Base-by-base conservation (phyloP, 2,113 vertebrate species). In the Dromaius novaehollandiae region DNA sequence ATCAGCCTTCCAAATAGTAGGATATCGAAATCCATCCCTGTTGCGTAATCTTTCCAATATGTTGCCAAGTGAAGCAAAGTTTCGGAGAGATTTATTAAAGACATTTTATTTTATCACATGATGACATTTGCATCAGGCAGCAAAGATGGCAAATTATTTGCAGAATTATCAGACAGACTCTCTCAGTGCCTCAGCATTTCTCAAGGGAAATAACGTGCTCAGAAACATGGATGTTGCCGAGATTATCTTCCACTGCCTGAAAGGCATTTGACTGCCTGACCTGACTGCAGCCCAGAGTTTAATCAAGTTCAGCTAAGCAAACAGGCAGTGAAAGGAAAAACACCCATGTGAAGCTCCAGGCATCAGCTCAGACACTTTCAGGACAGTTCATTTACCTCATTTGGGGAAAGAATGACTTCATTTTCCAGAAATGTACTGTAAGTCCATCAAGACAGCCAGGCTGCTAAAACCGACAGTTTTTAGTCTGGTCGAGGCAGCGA, bases 291-390 rank as follows among this genome's bases (percentile, higher is more conserved):
- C 28, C 53, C 48, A 14, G 2, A 1, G n/a, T 58, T 82, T 40
- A 53, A 65, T 65, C 48, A 40, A 76, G 40, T 6, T 60, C 21
- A 1, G 0, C 50, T 74, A 66, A 63, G 56, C 19, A 82, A 75
- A 50, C 26, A 79, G 50, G 40, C 44, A 44, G n/a, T 4, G 53
- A 58, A 36, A 73, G 2, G 7, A 42, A 89, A 44, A 75, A 64
- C 0, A 0, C 26, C 56, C 48, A 17, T 0, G 0, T 8, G 70
- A 80, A 85, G 38, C 36, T 89, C 26, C 56, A 50, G 60, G n/a
- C 21, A 5, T 6, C 50, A 66, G 50, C 55, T 48, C 69, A 13
- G 48, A 32, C 16, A 11, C 22, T 55, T 69, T 3, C 0, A 4
- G 0, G 2, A 21, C 11, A 28, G 42, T 88, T 89, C n/a, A 0